A percentile compares a stretch with the other conserved stretches of the same genome.
phyloP scores from a whole-genome alignment of 2,797 vertebrate genomes.

The Pseudocheirus occidentalis region DNA sequence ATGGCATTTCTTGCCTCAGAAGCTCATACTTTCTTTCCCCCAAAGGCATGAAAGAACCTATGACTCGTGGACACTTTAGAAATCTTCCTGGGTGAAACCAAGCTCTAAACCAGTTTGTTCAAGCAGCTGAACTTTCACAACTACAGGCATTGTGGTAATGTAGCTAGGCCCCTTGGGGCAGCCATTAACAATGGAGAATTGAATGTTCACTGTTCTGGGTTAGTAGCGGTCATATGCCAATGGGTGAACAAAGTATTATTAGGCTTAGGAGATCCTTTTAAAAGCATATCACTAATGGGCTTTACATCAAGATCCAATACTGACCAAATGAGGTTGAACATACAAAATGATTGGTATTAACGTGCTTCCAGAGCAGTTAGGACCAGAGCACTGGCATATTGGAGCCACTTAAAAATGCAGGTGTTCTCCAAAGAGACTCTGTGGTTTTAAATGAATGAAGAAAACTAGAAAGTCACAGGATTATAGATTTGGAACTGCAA shows the following conservation, averaged over 20 bases:
- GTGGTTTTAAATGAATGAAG: conserved; percentile 38
- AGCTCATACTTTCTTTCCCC: neutral
- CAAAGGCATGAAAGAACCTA: neutral
- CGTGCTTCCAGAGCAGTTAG: neutral
- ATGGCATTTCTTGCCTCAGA: neutral
- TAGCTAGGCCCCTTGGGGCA: conserved; percentile 30
- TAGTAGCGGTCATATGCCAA: conserved; percentile 50
- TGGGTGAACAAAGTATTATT: conserved; percentile 40
- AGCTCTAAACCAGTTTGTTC: neutral
- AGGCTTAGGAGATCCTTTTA: conserved; percentile 29
- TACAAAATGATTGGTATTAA: conserved; percentile 40
- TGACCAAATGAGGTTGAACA: conserved; percentile 13
- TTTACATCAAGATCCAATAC: conserved; percentile 40
- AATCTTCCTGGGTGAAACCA: conserved; percentile 12
- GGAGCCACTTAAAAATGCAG: conserved; percentile 2
- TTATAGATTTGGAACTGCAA: neutral
- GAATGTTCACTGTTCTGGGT: conserved; percentile 26
- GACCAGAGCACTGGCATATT: neutral
- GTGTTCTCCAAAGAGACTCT: conserved; percentile 13
- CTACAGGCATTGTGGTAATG: conserved; percentile 22
- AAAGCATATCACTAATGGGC: conserved; percentile 37
- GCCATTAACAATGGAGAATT: conserved; percentile 49
- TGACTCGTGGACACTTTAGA: neutral
- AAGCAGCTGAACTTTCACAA: conserved; percentile 36
- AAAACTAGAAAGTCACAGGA: neutral